Evolutionary conservation across 2,888 invertebrate genomes (phyloP), one percentile per base, ranked within the genome.

Genomic region (Vanessa cardui): DNA sequence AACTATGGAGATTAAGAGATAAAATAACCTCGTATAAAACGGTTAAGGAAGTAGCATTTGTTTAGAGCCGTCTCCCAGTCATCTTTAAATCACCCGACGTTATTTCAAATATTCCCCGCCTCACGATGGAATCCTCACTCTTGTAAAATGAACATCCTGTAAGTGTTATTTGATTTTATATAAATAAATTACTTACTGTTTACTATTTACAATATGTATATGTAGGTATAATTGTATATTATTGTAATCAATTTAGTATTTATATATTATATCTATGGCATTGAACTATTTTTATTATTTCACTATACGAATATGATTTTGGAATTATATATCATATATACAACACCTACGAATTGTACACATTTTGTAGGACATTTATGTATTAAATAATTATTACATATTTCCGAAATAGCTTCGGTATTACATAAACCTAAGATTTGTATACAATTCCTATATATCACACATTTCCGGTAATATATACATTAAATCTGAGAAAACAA

Each of bases 71-170:
- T 67, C 54, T 20, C n/a, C 45, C 63, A 63, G 67, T 52, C 59
- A 66, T 66, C 56, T 63, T 62, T 69, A 69, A 66, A 63, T 69
- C 69, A 47, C 63, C 26, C 45, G 45, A 44, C 66, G 66, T 21
- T 59, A 63, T 69, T 66, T 63, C 44, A 58, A 62, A 20, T 66
- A 69, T 56, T 44, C 58, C 20, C 58, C 16, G 58, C 39, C 49
- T 66, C 49, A 56, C 62, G 39, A 20, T 31, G 66, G 66, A 69
- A 66, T 69, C 59, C 44, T 47, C 45, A 59, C 20, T 62, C 54
- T 47, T 45, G 47, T 62, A 59, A 66, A 69, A 54, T 66, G 44
- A 52, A 66, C 20, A 21, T 58, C 58, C 59, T 56, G 12, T 33
- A 52, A 44, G 15, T 26, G 12, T 26, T 12, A 12, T 52, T 20